Base-by-base conservation (phyloP, 2,113 vertebrate genomes). In the Corapipo altera region DNA sequence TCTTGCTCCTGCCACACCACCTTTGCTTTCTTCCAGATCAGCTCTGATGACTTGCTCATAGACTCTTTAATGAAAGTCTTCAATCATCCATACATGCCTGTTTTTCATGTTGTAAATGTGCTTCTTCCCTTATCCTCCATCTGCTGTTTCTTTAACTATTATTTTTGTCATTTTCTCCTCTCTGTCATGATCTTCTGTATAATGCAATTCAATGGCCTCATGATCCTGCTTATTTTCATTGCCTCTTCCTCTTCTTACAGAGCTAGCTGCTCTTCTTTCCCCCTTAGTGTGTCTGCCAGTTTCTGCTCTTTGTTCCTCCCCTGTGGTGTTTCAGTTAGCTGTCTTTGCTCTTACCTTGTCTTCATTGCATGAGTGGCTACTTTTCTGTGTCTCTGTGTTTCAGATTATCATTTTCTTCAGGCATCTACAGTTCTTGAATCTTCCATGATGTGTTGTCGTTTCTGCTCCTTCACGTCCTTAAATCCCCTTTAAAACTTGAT, bases 401-500 rank as follows among this genome's bases (percentile, higher is more conserved):
- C 41, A 85, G 61, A 69, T 61, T 26, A 49, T 78, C 0, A 6
- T 67, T 94, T 96, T 89, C 76, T 95, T 73, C 62, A 61, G 55
- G 15, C n/a, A 77, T 59, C 48, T 76, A 39, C 22, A 49, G 15
- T 75, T 95, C 84, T 43, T 87, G 89, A 95, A 52, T 89, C 58
- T 91, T 94, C 89, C 37, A 32, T 61, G 28, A 70, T 82, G 57
- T 64, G 20, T 58, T 87, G 57, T 67, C 72, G n/a, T 92, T 66
- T 71, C 69, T 81, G 27, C 43, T 89, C 61, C 57, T 55, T 87
- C 49, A 87, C 41, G 62, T 96, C 95, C 96, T 95, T 57, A 89
- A 78, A 65, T 91, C 20, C 13, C 76, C 48, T 72, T 88, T 84
- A 85, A 66, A 78, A 55, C 86, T 81, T 81, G 80, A 73, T 88